phyloP scores from a whole-genome alignment of 2,888 invertebrate genomes.

The Sminthurides aquaticus region DNA sequence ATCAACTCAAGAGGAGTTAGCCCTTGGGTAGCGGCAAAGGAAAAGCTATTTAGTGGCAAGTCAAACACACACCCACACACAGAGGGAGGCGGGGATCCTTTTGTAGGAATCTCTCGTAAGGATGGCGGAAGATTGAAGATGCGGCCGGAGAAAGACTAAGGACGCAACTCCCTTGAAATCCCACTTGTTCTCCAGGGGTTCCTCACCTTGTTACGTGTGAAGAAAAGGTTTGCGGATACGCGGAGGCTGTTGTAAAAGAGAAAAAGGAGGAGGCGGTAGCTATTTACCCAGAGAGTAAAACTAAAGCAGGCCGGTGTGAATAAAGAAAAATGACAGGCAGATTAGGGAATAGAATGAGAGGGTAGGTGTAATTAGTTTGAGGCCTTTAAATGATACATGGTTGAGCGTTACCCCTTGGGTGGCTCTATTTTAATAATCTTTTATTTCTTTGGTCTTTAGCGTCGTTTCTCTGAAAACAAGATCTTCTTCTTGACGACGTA shows the following conservation, averaged over 20 bases:
- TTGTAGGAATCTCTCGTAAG: too few species aligned
- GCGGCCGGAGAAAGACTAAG: background rate
- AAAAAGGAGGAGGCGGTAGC: background rate
- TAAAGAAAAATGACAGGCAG: slow-evolving; percentile 22
- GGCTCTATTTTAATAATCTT: slow-evolving; percentile 7
- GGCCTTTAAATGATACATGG: slow-evolving; percentile 17
- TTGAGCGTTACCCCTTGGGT: slow-evolving; percentile 16
- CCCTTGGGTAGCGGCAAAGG: too few species aligned
- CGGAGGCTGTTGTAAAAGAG: background rate
- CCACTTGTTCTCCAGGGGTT: background rate
- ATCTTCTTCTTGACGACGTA: too few species aligned
- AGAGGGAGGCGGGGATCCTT: too few species aligned
- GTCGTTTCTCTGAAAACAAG: too few species aligned
- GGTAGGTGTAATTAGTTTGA: slow-evolving; percentile 16
- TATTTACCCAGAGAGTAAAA: background rate
- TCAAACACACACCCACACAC: too few species aligned
- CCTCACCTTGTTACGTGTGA: background rate
- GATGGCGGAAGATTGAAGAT: background rate
- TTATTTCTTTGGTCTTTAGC: too few species aligned
- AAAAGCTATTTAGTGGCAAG: too few species aligned
- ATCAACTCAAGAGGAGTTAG: background rate
- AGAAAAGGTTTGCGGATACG: background rate
- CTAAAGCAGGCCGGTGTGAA: background rate
- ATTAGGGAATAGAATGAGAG: slow-evolving; percentile 21
- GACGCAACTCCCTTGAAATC: background rate